These are phyloP conservation scores for Phymanthus crucifer DNA, from an alignment of 92 coral and sea anemone species.

Conservation along the genomic window DNA sequence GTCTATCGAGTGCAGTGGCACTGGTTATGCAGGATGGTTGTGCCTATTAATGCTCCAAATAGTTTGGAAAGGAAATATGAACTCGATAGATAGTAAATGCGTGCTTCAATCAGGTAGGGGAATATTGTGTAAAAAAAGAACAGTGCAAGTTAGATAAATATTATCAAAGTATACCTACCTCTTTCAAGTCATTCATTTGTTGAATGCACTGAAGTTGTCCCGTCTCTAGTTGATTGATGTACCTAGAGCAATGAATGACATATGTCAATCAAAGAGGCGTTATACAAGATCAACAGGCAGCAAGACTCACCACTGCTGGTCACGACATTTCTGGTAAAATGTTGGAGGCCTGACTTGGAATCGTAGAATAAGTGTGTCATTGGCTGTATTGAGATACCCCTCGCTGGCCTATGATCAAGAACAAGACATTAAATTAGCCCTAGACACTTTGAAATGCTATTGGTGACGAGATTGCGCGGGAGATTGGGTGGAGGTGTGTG, in stretches of 20 bases:
- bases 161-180: slow-evolving; percentile 48
- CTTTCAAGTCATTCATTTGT: slow-evolving; percentile 93
- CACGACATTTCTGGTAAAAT: slow-evolving; percentile 97
- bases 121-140: neutral
- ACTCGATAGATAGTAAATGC: too few relatives aligned
- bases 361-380: slow-evolving; percentile 93
- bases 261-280: neutral
- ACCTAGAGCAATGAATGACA: slow-evolving; percentile 50
- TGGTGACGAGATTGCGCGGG: too few relatives aligned
- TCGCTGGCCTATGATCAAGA: slow-evolving; percentile 70
- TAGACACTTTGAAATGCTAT: too few relatives aligned
- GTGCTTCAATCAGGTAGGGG: too few relatives aligned
- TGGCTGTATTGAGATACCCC: slow-evolving; percentile 91
- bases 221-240: slow-evolving; percentile 83
- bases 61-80: too few relatives aligned
- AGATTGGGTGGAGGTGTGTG: too few relatives aligned
- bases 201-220: slow-evolving; percentile 85
- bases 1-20: too few relatives aligned
- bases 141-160: neutral
- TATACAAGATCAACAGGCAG: neutral
- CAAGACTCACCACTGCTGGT: slow-evolving; percentile 88
- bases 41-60: too few relatives aligned
- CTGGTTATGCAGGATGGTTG: too few relatives aligned
- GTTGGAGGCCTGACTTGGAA: slow-evolving; percentile 99
- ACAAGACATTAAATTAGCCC: neutral